Evolutionary conservation across 2,113 vertebrate genomes (phyloP).

Genomic region (Zosterops lateralis): DNA sequence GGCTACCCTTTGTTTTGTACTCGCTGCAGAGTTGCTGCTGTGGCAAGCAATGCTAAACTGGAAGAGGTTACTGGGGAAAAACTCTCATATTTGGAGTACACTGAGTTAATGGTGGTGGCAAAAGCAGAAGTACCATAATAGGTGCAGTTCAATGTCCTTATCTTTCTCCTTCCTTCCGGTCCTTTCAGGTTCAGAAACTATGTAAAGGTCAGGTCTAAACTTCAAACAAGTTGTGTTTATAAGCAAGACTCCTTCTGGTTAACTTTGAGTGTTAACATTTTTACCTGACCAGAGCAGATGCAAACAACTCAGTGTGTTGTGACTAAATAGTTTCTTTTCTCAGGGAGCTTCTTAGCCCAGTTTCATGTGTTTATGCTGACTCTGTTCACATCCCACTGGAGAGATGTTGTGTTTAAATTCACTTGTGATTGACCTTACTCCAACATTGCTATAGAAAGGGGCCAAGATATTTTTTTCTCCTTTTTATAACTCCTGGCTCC

Average conservation of each 20-base stretch:
- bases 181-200: background rate
- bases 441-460: background rate
- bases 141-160: background rate
- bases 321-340: background rate
- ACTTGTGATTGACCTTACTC: slow-evolving; percentile 44
- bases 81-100: background rate
- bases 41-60: background rate
- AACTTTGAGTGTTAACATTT: background rate
- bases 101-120: background rate
- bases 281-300: background rate
- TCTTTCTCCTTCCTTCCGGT: background rate
- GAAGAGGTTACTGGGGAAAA: background rate
- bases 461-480: slow-evolving; percentile 40
- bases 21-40: background rate
- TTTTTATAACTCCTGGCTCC: slow-evolving; percentile 63
- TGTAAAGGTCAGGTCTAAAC: background rate
- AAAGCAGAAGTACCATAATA: background rate
- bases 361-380: background rate
- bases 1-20: background rate
- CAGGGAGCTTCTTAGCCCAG: background rate
- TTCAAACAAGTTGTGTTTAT: background rate
- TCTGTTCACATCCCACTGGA: background rate
- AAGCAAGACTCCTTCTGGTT: background rate
- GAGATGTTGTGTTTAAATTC: slow-evolving; percentile 28
- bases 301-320: background rate